A percentile compares a stretch with the other conserved stretches of the same genome.
These are phyloP conservation scores for Eristalis pertinax DNA, from an alignment of 2,888 invertebrate species.

Conservation along the genomic window DNA sequence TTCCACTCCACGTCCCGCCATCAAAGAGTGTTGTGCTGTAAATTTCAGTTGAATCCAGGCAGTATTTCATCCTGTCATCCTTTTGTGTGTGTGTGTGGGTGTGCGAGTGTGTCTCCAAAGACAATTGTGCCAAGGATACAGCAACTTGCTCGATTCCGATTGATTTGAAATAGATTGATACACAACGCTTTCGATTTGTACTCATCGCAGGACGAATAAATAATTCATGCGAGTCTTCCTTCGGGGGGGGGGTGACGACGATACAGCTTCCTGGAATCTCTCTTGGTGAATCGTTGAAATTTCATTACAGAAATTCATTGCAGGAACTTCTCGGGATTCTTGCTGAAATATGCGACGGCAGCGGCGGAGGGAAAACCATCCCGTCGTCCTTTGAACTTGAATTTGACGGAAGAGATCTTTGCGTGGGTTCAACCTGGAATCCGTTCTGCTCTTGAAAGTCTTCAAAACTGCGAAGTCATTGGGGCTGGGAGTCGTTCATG, in stretches of 20 bases:
- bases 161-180: slow-evolving; percentile 56
- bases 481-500: no score
- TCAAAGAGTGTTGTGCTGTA: neutral
- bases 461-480: no score
- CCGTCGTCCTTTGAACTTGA: neutral
- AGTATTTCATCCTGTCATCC: no score
- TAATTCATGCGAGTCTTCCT: slow-evolving; percentile 53
- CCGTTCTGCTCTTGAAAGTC: no score
- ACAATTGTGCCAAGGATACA: neutral
- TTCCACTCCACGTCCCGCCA: neutral
- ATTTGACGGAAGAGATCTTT: neutral
- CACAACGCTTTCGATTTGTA: slow-evolving; percentile 9
- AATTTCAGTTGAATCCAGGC: no score
- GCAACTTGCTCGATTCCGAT: neutral
- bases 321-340: neutral
- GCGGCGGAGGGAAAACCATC: neutral
- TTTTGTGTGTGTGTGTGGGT: no score
- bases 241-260: neutral
- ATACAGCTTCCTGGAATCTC: neutral
- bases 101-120: neutral
- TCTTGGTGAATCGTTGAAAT: neutral
- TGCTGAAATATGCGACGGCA: neutral
- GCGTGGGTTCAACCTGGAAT: no score
- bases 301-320: neutral
- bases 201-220: slow-evolving; percentile 43